Conservation (phyloP, 2,797 vertebrate species). For the Prunella strophiata region DNA sequence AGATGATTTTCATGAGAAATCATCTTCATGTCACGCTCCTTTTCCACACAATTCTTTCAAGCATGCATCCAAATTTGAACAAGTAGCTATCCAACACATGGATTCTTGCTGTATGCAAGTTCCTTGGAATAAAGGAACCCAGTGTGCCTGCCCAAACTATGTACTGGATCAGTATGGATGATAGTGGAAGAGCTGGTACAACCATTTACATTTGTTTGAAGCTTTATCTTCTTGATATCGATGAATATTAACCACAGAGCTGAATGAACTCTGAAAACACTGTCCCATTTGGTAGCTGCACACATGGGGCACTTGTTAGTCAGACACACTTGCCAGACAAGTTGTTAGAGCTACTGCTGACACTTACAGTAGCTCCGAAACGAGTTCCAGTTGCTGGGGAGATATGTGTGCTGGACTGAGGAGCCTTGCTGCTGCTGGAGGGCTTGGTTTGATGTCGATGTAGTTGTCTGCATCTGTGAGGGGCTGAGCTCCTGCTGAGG, state of each 20-base stretch:
- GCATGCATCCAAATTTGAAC: background rate
- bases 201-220: background rate
- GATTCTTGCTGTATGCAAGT: background rate
- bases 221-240: background rate
- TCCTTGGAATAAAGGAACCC: background rate
- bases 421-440: slow-evolving; percentile 85
- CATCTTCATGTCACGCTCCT: background rate
- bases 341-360: background rate
- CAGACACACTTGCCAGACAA: background rate
- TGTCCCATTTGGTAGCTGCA: background rate
- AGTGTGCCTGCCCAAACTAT: background rate
- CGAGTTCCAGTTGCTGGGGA: slow-evolving; percentile 93
- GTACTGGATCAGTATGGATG: rapidly evolving
- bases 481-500: slow-evolving; percentile 89
- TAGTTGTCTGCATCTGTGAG: slow-evolving; percentile 81
- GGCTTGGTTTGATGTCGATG: slow-evolving; percentile 81
- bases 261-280: background rate
- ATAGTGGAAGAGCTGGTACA: background rate
- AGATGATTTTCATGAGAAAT: background rate
- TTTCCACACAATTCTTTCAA: background rate
- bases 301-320: background rate
- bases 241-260: background rate
- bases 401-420: slow-evolving; percentile 90
- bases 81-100: background rate
- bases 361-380: slow-evolving; percentile 91